Base-by-base conservation (phyloP, 2,113 vertebrate species). In the Melospiza melodia region DNA sequence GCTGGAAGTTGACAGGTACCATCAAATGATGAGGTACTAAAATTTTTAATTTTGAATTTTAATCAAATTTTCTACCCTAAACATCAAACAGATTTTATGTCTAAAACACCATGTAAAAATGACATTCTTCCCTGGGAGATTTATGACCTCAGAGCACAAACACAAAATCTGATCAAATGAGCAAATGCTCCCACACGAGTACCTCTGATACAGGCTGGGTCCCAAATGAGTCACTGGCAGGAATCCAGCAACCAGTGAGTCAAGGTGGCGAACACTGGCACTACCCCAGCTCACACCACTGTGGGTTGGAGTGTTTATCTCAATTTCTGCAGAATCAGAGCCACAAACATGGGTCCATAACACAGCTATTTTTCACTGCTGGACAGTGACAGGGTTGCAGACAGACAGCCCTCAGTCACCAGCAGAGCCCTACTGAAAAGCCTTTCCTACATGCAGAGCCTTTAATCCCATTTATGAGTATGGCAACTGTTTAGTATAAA, bases 31-130 rank as follows among this genome's bases (percentile, higher is more conserved):
- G 89, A 85, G 91, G 93, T 82, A 94, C 72, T 96, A 97, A 97
- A 97, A 95, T 80, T 91, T 97, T 97, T 95, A 91, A 95, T 96
- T 97, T 92, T 4, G 39, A 95, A 90, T 95, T 97, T 96, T 95
- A 94, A 96, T 95, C 92, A 96, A 75, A 94, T 94, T 96, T 97
- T 81, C 58, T 91, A 83, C 48, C 62, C 74, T 81, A 89, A 89
- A 87, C 87, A 91, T 89, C 90, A 93, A 96, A 91, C 89, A 94
- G 94, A 95, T 91, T 95, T 95, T 87, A 95, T 49, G 65, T 87
- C 92, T 92, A 87, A 97, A 96, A 96, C 37, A 69, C 31, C 76
- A 91, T 48, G 79, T 80, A 87, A 81, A 96, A 95, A 89, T 58
- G 86, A 91, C 87, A 91, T 11, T 75, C 48, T 80, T 80, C 82